Base-by-base conservation (phyloP, 1,140 invertebrate species). In the Monomorium pharaonis region DNA sequence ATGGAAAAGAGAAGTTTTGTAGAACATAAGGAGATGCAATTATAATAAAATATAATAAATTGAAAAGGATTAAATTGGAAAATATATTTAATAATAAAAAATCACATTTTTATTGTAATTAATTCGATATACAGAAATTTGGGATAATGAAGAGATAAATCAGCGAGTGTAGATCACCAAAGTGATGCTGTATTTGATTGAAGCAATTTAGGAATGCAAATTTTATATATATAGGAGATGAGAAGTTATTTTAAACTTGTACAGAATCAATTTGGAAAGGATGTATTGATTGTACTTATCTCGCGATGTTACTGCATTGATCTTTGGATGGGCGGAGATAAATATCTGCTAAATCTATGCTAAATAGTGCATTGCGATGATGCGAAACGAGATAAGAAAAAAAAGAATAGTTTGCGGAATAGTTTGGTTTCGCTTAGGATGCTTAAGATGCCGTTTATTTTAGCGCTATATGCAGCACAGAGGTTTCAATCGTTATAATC, bases 401-500 rank as follows among this genome's bases (percentile, higher is more conserved):
- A n/a, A 42, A 7, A 67, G 51, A 2, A 37, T 6, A 9, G n/a
- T 1, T 30, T 16, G 56, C 67, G 14, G 18, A 24, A 58, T 16
- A 42, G 33, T n/a, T 74, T 51, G 7, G 30, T 85, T 67, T 86
- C 44, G 51, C 27, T 65, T 65, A 65, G 21, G 62, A 81, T 51
- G 67, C 49, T 69, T 60, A 33, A 37, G 54, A 21, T 58, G 51
- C 65, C 21, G 30, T 90, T 90, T 84, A 33, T 76, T 90, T 90
- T 86, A 14, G 37, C 54, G 77, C 67, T 51, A 74, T 86, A 78
- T 47, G 63, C 42, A 88, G 78, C 37, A 88, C 60, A 84, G 47
- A 87, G 49, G 47, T 91, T 93, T 93, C 81, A 92, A 91, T 93
- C 85, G 90, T 93, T 94, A 92, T 93, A 92, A 94, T 94, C 92